Evolutionary conservation across 2,888 invertebrate species (phyloP), one percentile per base, ranked within the genome.

Genomic region (Xestia ashworthii): DNA sequence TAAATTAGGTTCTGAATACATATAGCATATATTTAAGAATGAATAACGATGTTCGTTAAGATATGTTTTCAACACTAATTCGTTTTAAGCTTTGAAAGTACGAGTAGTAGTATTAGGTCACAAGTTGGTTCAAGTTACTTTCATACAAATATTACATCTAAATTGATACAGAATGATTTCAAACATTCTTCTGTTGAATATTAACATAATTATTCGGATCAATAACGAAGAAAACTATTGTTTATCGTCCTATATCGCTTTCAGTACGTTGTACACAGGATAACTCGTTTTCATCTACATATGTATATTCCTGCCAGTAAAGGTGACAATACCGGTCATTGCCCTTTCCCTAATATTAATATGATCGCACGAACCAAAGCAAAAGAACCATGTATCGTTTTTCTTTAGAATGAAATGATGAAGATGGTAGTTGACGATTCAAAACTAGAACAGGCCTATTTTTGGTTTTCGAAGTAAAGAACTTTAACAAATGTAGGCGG

Each of bases 1-100:
- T 53, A 3, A 14, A 19, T n/a, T 22, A 19, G 78, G 53, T 70
- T 80, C 77, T 50, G 60, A 22, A 60, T 12, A 55, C 25, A 9
- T 12, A 16, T 19, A 22, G 3, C 1, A 16, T 6, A 22, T 16
- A 75, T 58, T 8, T 74, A 25, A 22, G 22, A 25, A 58, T 16
- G 41, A 5, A 32, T 6, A 67, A 25, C 2, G 6, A 25, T 8
- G 9, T 32, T 16, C 32, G 16, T n/a, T 19, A 19, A 50, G 19
- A 50, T 50, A 50, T 50, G 50, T 50, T 50, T 19, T 19, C 19
- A 50, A 50, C 3, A 16, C 6, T 8, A 16, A 32, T 60, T 32
- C n/a, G 32, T 32, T 60, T 32, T 60, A 4, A 58, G 14, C 0
- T 58, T 46, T 19, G 11, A 19, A 12, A 50, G 0, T 22, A 50